Evolutionary conservation across 2,888 invertebrate genomes (phyloP).

Genomic region (Mellilla xanthometata): DNA sequence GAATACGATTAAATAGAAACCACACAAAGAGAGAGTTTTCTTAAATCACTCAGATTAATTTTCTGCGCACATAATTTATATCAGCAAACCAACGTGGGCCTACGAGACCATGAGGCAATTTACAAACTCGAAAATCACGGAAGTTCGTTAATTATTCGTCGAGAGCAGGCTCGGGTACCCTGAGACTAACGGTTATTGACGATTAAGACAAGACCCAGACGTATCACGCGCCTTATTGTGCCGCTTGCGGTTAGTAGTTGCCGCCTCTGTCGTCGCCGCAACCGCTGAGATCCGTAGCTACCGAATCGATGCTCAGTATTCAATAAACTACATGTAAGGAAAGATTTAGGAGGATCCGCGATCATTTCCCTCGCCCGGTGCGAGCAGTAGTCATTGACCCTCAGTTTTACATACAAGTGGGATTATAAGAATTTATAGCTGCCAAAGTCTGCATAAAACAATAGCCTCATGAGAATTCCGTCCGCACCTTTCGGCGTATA

Average conservation of each 20-base stretch:
- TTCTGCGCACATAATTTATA: slow-evolving; percentile 78
- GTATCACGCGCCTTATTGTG: slow-evolving; percentile 67
- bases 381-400: slow-evolving; percentile 33
- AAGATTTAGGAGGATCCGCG: slow-evolving; percentile 43
- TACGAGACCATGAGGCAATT: slow-evolving; percentile 80
- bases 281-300: slow-evolving; percentile 30
- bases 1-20: slow-evolving; percentile 28
- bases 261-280: slow-evolving; percentile 21
- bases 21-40: slow-evolving; percentile 61
- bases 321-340: slow-evolving; percentile 53
- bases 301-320: slow-evolving; percentile 54
- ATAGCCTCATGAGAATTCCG: slow-evolving; percentile 19
- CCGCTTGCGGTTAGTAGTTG: slow-evolving; percentile 48
- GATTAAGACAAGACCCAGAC: slow-evolving; percentile 74
- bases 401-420: slow-evolving; percentile 29
- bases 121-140: slow-evolving; percentile 81
- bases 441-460: slow-evolving; percentile 28
- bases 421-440: slow-evolving; percentile 26
- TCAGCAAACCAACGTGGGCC: slow-evolving; percentile 72
- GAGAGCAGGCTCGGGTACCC: slow-evolving; percentile 61
- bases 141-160: slow-evolving; percentile 81
- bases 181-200: slow-evolving; percentile 78
- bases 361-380: slow-evolving; percentile 31
- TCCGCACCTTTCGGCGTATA: slow-evolving; percentile 18
- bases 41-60: slow-evolving; percentile 78